Evolutionary conservation across 2,888 invertebrate genomes (phyloP), one percentile per base, ranked within the genome.

Genomic region (Venusia cambrica): DNA sequence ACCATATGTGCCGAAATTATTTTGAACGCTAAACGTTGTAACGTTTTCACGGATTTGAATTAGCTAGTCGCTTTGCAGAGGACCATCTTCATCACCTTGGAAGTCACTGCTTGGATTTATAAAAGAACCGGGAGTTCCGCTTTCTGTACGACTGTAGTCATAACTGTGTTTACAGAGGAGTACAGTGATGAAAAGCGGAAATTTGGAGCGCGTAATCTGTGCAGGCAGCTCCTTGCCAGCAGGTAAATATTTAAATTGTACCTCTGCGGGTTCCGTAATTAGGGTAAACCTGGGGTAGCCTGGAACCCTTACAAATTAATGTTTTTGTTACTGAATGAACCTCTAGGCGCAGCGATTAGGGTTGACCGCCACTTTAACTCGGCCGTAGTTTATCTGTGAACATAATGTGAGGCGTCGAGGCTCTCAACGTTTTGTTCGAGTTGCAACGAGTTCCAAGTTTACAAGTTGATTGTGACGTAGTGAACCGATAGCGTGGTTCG

Each of bases 231-330:
- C 22, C 28, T 28, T 39, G 22, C 38, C 41, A 29, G 27, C 20
- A 25, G n/a, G 42, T 45, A 47, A 50, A 50, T 50, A 50, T 50
- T 50, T 47, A 47, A 50, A 47, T 35, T 42, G 37, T 28, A 28
- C 33, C 29, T 30, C 32, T 48, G 42, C 31, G 45, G 46, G 44
- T 36, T 31, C 37, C 38, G 38, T 47, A 50, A 50, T 50, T 50
- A 50, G 38, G 39, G 42, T 25, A 45, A 42, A 50, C 46, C 47
- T 50, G 47, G 38, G 39, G 42, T 25, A 45, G 39, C 44, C 45
- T 43, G 41, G 38, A 26, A 42, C 42, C 46, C 42, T 37, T 48
- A 38, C 41, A 48, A 39, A 40, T 44, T 37, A 33, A 38, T 43
- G 48, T 49, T 49, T 48, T 45, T 48, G 48, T 43, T 43, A 43